Percentiles rank a stretch among this genome's conserved stretches.
Conservation (phyloP, 2,888 invertebrate species). For the Strigamia crassipes region DNA sequence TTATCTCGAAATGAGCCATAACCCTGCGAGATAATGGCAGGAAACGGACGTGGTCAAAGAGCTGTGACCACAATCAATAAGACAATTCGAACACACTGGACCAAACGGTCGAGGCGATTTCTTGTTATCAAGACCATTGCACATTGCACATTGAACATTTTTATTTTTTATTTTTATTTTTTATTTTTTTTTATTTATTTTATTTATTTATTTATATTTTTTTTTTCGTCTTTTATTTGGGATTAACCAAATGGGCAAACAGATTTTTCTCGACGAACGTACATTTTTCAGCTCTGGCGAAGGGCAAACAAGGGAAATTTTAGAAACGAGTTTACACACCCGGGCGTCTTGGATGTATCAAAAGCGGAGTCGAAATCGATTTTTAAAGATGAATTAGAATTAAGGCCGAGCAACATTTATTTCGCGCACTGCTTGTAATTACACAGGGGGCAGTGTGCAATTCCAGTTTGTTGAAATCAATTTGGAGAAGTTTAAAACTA, state of each 20-base stretch:
- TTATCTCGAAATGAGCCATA: slow-evolving; percentile 17
- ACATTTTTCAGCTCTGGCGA: background rate
- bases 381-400: background rate
- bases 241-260: background rate
- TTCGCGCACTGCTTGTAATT: background rate
- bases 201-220: background rate
- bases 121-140: background rate
- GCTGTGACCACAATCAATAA: slow-evolving; percentile 10
- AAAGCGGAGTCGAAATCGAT: background rate
- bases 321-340: background rate
- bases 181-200: background rate
- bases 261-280: background rate
- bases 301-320: background rate
- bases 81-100: slow-evolving; percentile 10
- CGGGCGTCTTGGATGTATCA: background rate
- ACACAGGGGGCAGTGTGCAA: too few relatives aligned
- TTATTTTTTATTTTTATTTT: too few relatives aligned
- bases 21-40: slow-evolving; percentile 13
- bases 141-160: background rate
- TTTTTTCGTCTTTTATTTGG: background rate
- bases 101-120: background rate
- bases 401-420: background rate
- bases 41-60: slow-evolving; percentile 21
- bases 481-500: background rate
- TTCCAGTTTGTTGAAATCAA: too few relatives aligned